These are phyloP conservation scores for Microvelia longipes DNA, from an alignment of 1,140 invertebrate species.

Conservation along the genomic window DNA sequence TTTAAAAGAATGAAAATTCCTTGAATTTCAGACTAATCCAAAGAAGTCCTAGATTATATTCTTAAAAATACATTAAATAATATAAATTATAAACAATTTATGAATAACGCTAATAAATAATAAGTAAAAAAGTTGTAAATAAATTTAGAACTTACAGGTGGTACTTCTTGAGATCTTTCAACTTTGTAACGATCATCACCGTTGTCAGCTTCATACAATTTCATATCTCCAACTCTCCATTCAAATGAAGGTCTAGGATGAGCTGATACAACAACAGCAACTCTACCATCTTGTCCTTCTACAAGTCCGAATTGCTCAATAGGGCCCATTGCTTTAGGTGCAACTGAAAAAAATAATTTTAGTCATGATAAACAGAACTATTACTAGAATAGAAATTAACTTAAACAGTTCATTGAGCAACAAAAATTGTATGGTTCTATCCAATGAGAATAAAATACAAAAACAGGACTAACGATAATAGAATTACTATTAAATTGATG, in stretches of 20 bases:
- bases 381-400: background rate
- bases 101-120: no score
- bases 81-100: no score
- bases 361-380: background rate
- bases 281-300: constrained; percentile 44
- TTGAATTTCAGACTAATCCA: no score
- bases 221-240: constrained; percentile 44
- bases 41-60: no score
- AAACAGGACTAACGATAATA: no score
- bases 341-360: constrained; percentile 37
- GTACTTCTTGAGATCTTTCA: background rate
- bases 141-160: background rate
- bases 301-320: constrained; percentile 52
- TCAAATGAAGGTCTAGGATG: constrained; percentile 46
- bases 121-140: no score
- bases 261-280: constrained; percentile 49
- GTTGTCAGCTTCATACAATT: constrained; percentile 33
- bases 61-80: no score
- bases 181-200: constrained; percentile 25
- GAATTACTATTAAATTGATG: no score
- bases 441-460: no score
- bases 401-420: background rate
- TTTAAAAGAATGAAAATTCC: no score
- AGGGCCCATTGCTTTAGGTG: constrained; percentile 36
- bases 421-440: background rate